Evolutionary conservation across 2,113 vertebrate species (phyloP), one percentile per base, ranked within the genome.

Genomic region (Pelecanoides urinatrix): DNA sequence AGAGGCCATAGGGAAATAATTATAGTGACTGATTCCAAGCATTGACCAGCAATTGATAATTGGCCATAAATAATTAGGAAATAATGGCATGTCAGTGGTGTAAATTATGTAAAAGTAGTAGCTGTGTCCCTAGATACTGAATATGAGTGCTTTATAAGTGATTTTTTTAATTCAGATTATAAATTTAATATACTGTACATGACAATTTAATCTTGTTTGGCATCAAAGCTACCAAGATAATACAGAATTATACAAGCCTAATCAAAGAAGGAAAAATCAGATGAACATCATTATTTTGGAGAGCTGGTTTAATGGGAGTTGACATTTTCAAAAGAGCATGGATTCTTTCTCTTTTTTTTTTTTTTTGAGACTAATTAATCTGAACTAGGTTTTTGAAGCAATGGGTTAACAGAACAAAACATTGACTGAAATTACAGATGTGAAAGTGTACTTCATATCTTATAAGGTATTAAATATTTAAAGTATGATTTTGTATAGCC

Each of bases 201-300:
- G 96, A 98, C 97, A 98, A 94, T 98, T 98, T 97, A 98, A 98
- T 98, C 96, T 96, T 96, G 86, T 98, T 98, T 98, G 96, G 91
- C 92, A 98, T 98, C 98, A 98, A 98, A 98, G 94, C 82, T 97
- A 97, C 76, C 70, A 95, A 90, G 92, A 98, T 97, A 98, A 97
- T 97, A 95, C 96, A 97, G 97, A 98, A 98, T 97, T 97, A 97
- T 97, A 97, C 89, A 97, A 97, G 94, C 38, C 83, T 98, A 98
- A 98, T 98, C 97, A 98, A 97, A 98, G 97, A 82, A 74, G 63
- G 68, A 85, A 97, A 97, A 97, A 94, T 95, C 96, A 96, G 87
- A 97, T 95, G 91, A 92, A 82, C 92, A 88, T 92, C 85, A 96
- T 97, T 93, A 94, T 98, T 97, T 96, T 95, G 94, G 92, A 97